Evolutionary conservation across 1,140 invertebrate genomes (phyloP), one percentile per base, ranked within the genome.

Genomic region (Portunus trituberculatus): DNA sequence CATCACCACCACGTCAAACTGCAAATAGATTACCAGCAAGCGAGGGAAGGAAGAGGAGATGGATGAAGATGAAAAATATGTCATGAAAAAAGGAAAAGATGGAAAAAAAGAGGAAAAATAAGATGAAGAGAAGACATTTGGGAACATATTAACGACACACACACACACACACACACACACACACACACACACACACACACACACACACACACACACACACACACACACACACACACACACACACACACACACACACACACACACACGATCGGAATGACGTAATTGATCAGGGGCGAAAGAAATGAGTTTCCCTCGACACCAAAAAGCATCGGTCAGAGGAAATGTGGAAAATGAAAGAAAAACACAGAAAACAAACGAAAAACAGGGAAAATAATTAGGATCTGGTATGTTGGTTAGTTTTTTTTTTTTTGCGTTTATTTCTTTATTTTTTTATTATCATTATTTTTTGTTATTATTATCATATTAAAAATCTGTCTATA

Each of bases 261-360:
- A 87, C 29, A 94, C 82, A 83, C 39, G 32, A 95, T 95, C 92
- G 87, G 84, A 95, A 95, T 52, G 14, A 86, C 39, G 84, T 95
- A 95, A 95, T 95, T 95, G 95, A 93, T 93, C 92, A 32, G 20
- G 83, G 95, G 93, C 95, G 93, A 91, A 95, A 95, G 87, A 87
- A 93, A 95, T 93, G 95, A 82, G 28, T 32, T 91, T 67, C 92
- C 91, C 86, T 93, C 87, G 28, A 31, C 95, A 67, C 95, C 88
- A n/a, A 29, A 93, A 95, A 93, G 82, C 92, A 88, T 91, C 92
- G 86, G 67, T 93, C 48, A 29, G 94, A 29, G 94, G 88, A 7
- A 45, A 82, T 32, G 48, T 2, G 39, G 20, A 89, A 7, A 46
- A 31, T 6, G 87, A 89, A 12, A 48, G 20, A 89, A 12, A 89